Evolutionary conservation across 2,888 invertebrate genomes (phyloP), one percentile per base, ranked within the genome.

Genomic region (Tortricodes alternella): DNA sequence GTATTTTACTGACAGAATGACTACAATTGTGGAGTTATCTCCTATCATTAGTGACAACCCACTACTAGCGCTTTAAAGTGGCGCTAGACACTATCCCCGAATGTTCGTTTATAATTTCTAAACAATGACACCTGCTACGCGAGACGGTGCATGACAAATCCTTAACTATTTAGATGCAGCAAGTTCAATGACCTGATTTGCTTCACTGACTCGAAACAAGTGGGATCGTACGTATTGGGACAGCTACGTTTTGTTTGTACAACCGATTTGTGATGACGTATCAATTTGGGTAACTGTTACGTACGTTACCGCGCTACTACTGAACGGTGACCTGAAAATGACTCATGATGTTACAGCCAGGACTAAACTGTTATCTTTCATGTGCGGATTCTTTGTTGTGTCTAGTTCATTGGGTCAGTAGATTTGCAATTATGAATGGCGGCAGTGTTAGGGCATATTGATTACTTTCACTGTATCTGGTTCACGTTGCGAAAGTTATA

Each of bases 231-330:
- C 78, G 76, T 80, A 72, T 74, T 65, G 68, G 71, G 72, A 78
- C 72, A 65, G 65, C 63, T 70, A 61, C 64, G 61, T 63, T 78
- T 76, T 79, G 80, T 87, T 83, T 85, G 83, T 76, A 74, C 71
- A 76, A 80, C 61, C 74, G 79, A 83, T 85, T 83, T 77, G 77
- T 74, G 65, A 74, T 83, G 80, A 85, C 79, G 83, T 83, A 75
- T 83, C 74, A 76, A 87, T 86, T 85, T 83, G 71, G 84, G 80
- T 83, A 83, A 85, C 81, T 85, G 87, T 86, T 85, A 85, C 83
- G 73, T 66, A 67, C 66, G 70, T 71, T 73, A 68, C 68, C 73
- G 58, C 62, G 58, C 37, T 34, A 35, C 63, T 62, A 58, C 72
- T 80, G 79, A 83, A 86, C 82, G 77, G 74, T 82, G 86, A 80